Percentiles rank a stretch among this genome's conserved stretches.
These are phyloP conservation scores for Oryctes rhinoceros DNA, from an alignment of 1,140 invertebrate species.

Conservation along the genomic window DNA sequence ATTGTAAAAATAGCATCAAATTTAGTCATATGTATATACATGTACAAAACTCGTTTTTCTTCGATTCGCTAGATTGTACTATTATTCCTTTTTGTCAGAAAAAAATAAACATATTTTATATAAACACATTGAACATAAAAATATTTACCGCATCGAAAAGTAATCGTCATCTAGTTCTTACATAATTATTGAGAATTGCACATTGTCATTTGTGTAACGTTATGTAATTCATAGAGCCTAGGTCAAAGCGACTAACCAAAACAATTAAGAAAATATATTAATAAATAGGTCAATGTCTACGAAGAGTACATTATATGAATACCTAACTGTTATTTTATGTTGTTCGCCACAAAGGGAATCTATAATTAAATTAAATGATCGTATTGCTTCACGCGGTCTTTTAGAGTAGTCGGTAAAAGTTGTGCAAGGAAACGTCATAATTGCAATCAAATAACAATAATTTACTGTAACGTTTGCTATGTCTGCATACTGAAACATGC, in stretches of 20 bases:
- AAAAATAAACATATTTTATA: too few relatives aligned
- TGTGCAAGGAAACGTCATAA: neutral
- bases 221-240: neutral
- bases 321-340: constrained; percentile 27
- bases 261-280: constrained; percentile 14
- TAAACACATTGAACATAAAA: too few relatives aligned
- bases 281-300: constrained; percentile 15
- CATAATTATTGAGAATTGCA: neutral
- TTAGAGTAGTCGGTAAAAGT: neutral
- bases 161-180: neutral
- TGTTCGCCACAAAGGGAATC: neutral
- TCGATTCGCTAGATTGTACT: too few relatives aligned
- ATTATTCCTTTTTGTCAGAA: too few relatives aligned
- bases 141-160: too few relatives aligned
- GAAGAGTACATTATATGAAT: constrained; percentile 19
- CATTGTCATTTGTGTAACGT: neutral
- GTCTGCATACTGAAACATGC: neutral
- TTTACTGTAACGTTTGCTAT: neutral
- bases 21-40: too few relatives aligned
- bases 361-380: neutral
- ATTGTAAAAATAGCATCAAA: too few relatives aligned
- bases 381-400: neutral
- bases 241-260: neutral
- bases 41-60: too few relatives aligned
- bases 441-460: neutral